Base-by-base conservation (phyloP, 2,113 vertebrate species). In the Seriola rivoliana region DNA sequence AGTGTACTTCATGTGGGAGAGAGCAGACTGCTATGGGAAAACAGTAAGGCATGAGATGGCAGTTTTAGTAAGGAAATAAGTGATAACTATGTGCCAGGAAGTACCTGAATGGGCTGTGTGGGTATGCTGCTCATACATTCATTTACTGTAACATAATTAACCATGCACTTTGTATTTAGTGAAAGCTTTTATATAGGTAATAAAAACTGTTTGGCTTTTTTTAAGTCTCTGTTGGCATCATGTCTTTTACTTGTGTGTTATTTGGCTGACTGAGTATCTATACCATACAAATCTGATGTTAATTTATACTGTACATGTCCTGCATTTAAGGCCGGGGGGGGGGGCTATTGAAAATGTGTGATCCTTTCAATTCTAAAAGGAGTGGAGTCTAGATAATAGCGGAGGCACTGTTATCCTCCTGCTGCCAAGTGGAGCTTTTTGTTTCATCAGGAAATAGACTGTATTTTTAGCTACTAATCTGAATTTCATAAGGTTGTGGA, bases 391-490 rank as follows among this genome's bases (percentile, higher is more conserved):
- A 42, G 21, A 72, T 52, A 77, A 85, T 54, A 71, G 21, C 34
- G 46, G 34, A 42, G 42, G 16, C 42, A 8, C 21, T 12, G 48
- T 32, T 44, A 2, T 54, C 70, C 71, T 34, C 11, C 52, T 54
- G 63, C 14, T 60, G 58, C 62, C 29, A 25, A 38, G 17, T 58
- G 46, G 34, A 71, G 46, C 46, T 46, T 87, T 78, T 78, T 87
- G 57, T 89, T 88, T 81, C 25, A 88, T 78, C 74, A 58, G 77
- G 29, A 64, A 75, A 77, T 23, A 14, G 16, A 6, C 58, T 19
- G 32, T 90, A 82, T 86, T 89, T 92, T 88, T 88, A 86, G 80
- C 66, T 42, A 4, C 62, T 75, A 60, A 89, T 91, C 89, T 64
- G 68, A 89, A 90, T 88, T 86, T 89, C 83, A 89, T 74, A 74